Conservation (phyloP, 1,140 invertebrate species). For the Streblospio benedicti region DNA sequence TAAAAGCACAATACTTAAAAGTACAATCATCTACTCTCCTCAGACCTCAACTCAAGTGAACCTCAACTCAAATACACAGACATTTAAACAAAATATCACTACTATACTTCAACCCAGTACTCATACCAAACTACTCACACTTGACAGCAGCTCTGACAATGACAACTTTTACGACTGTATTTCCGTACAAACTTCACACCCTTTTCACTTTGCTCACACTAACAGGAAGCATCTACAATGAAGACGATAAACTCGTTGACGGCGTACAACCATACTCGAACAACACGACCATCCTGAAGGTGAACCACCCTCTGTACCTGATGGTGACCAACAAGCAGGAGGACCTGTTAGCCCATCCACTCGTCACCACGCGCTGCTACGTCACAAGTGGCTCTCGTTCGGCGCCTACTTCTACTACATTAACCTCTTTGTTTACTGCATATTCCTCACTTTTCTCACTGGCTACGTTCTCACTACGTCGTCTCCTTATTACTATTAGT, state of each 20-base stretch:
- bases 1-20: too few relatives aligned
- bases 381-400: constrained; percentile 50
- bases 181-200: too few relatives aligned
- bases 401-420: constrained; percentile 51
- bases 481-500: too few relatives aligned
- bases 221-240: constrained; percentile 32
- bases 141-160: too few relatives aligned
- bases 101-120: too few relatives aligned
- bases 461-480: constrained; percentile 43
- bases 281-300: constrained; percentile 47
- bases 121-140: too few relatives aligned
- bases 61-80: too few relatives aligned
- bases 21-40: too few relatives aligned
- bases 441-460: constrained; percentile 50
- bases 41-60: too few relatives aligned
- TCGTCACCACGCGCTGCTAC: constrained; percentile 48
- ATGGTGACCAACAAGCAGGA: constrained; percentile 46
- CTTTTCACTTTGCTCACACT: too few relatives aligned
- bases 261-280: constrained; percentile 34
- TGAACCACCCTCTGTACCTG: constrained; percentile 51
- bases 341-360: constrained; percentile 49
- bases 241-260: constrained; percentile 32
- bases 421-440: constrained; percentile 47
- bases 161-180: too few relatives aligned
- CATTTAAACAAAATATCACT: too few relatives aligned